These are phyloP conservation scores for Cosmia pyralina DNA, from an alignment of 2,888 invertebrate genomes.

Conservation along the genomic window DNA sequence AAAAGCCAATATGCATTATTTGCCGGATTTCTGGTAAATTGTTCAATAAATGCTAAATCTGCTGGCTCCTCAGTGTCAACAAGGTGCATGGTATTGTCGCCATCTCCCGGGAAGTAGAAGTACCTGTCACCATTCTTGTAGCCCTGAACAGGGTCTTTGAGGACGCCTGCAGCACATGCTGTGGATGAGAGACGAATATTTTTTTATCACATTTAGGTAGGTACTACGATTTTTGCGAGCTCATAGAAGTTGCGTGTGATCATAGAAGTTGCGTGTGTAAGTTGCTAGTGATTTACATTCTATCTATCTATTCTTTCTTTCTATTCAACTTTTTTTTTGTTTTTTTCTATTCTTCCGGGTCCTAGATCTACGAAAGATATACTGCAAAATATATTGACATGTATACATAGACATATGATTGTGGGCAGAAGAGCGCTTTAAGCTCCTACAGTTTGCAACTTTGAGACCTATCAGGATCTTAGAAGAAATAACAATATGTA, in stretches of 20 bases:
- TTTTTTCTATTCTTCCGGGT: background rate
- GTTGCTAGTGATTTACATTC: too few relatives aligned
- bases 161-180: slow-evolving; percentile 74
- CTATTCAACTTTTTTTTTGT: too few relatives aligned
- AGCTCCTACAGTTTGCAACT: background rate
- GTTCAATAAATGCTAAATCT: slow-evolving; percentile 66
- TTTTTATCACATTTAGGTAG: background rate
- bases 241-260: background rate
- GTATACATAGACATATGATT: background rate
- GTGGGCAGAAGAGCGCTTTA: background rate
- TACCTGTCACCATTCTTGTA: slow-evolving; percentile 73
- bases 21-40: slow-evolving; percentile 66
- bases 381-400: background rate
- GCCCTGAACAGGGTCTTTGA: slow-evolving; percentile 69
- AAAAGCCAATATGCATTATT: slow-evolving; percentile 75
- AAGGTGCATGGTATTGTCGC: slow-evolving; percentile 68
- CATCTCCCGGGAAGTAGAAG: slow-evolving; percentile 77
- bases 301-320: too few relatives aligned
- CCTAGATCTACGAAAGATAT: background rate
- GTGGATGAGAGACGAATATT: slow-evolving; percentile 18
- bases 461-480: background rate
- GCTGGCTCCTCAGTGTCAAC: slow-evolving; percentile 72
- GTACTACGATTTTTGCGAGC: background rate
- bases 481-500: background rate
- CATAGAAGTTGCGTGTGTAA: background rate